A percentile compares a stretch with the other conserved stretches of the same genome.
phyloP scores from a whole-genome alignment of 2,113 vertebrate species.

The Okapia johnstoni region DNA sequence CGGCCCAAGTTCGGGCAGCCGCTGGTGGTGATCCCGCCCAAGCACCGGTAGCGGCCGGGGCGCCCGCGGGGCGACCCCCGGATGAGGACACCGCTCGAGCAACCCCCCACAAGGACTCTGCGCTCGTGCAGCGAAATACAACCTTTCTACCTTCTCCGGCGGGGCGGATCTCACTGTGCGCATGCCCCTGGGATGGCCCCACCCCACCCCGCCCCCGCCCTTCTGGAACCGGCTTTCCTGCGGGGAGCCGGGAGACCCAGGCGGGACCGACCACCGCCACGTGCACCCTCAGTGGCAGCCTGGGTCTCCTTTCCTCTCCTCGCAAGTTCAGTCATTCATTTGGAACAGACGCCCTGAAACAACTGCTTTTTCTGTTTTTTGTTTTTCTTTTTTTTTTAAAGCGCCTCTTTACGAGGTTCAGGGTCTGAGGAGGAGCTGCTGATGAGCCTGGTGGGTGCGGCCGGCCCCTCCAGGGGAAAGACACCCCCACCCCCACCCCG shows the following conservation, averaged over 20 bases:
- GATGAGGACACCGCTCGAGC: constrained; percentile 18
- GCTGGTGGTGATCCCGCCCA: constrained; percentile 94
- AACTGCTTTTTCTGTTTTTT: constrained; percentile 45
- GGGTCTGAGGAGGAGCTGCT: neutral
- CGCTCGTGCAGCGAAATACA: constrained; percentile 83
- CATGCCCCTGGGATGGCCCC: constrained; percentile 70
- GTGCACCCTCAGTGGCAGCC: constrained; percentile 48
- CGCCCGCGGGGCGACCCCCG: constrained; percentile 36
- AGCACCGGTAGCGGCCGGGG: constrained; percentile 82
- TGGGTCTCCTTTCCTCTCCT: constrained; percentile 43
- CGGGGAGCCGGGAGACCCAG: constrained; percentile 20
- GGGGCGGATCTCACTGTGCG: constrained; percentile 93
- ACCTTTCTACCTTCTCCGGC: constrained; percentile 90
- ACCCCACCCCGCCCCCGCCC: neutral
- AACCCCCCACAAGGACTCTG: constrained; percentile 67
- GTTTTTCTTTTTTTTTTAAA: neutral
- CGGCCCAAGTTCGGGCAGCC: constrained; percentile 90
- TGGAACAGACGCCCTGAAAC: constrained; percentile 47
- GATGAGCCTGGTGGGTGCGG: neutral
- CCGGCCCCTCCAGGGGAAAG: neutral
- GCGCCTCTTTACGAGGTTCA: neutral
- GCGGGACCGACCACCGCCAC: neutral
- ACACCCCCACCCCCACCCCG: neutral
- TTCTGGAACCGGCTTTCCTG: constrained; percentile 64
- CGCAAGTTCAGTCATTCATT: constrained; percentile 61